Evolutionary conservation across 2,888 invertebrate genomes (phyloP).

Genomic region (Tenthredo livida): DNA sequence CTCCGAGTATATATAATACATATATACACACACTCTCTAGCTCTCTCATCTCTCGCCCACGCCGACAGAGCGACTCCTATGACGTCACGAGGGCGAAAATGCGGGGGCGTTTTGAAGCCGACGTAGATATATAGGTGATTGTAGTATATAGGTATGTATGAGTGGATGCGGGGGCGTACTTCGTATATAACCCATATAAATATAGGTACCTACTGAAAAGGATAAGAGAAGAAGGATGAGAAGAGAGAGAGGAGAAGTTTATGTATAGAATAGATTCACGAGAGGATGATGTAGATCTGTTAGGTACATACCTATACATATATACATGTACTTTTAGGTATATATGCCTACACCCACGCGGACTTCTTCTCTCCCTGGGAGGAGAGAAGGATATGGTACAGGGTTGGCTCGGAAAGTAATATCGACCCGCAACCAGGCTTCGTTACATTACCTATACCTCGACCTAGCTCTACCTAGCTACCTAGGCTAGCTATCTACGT

Average conservation of each 20-base stretch:
- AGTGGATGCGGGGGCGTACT: not conserved
- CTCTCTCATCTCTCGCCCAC: not conserved
- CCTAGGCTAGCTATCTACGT: not conserved
- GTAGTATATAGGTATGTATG: not conserved
- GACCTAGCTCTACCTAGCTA: not conserved
- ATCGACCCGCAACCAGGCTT: constrained; percentile 29
- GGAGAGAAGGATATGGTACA: not conserved
- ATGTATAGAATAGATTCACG: constrained; percentile 3
- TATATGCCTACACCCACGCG: constrained; percentile 23
- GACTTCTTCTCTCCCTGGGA: constrained; percentile 6
- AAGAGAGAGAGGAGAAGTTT: constrained; percentile 19
- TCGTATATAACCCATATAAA: not conserved
- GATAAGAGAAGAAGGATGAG: not conserved
- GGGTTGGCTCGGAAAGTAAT: constrained; percentile 23
- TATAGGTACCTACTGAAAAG: constrained; percentile 23
- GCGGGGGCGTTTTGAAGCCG: constrained; percentile 45
- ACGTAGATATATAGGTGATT: not conserved
- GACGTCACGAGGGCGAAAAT: constrained; percentile 64
- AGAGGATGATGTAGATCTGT: not conserved
- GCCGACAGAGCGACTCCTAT: constrained; percentile 59
- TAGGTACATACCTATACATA: not conserved
- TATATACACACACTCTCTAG: not conserved
- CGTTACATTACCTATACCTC: not conserved
- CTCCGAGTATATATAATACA: not conserved
- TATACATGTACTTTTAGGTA: not conserved